A percentile compares a stretch with the other conserved stretches of the same genome.
Conservation (phyloP, 2,888 invertebrate genomes). For the Pyrocoelia pectoralis region DNA sequence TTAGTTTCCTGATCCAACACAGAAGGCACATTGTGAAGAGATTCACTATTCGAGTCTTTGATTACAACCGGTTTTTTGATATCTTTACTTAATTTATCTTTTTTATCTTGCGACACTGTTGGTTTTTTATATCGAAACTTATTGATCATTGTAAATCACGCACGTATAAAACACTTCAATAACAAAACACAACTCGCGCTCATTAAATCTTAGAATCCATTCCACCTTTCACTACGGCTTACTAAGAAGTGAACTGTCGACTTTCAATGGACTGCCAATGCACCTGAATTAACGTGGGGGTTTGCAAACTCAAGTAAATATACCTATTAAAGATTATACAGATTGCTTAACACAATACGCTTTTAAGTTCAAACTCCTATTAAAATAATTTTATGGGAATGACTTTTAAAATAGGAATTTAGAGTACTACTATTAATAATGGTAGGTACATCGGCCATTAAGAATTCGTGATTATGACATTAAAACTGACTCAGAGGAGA, state of each 20-base stretch:
- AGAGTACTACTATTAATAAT: neutral
- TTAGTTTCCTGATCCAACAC: constrained; percentile 42
- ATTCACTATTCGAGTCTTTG: constrained; percentile 13
- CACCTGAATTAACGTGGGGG: constrained; percentile 38
- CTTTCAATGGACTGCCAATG: constrained; percentile 38
- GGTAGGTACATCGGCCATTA: no score
- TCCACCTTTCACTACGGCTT: constrained; percentile 42
- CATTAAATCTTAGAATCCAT: constrained; percentile 22
- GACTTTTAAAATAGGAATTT: neutral
- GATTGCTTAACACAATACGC: neutral
- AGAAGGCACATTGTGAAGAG: neutral
- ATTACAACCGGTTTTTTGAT: constrained; percentile 9
- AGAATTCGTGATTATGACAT: no score
- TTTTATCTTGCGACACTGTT: constrained; percentile 39
- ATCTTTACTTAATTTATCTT: constrained; percentile 28
- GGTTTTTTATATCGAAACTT: constrained; percentile 58
- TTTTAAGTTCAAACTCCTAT: no score
- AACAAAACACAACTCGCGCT: constrained; percentile 22
- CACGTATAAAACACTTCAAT: constrained; percentile 20
- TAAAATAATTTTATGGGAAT: neutral
- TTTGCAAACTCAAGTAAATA: constrained; percentile 44
- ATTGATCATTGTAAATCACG: constrained; percentile 51
- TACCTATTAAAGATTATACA: neutral
- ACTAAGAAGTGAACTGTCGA: constrained; percentile 38
- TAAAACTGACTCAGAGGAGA: no score